Conservation (phyloP, 2,113 vertebrate genomes). For the Peromyscus leucopus region DNA sequence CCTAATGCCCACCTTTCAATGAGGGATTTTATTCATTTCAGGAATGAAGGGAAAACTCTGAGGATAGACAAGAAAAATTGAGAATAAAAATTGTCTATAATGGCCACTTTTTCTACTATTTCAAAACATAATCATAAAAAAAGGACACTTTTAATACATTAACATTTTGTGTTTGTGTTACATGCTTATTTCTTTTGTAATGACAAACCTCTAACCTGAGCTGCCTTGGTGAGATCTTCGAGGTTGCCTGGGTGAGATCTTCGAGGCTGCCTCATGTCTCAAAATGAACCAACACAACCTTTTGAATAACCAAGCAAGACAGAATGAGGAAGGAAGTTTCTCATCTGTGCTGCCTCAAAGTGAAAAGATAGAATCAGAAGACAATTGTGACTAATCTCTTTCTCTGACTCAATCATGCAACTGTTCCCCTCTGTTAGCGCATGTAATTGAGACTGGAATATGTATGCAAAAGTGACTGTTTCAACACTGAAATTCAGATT, state of each 20-base stretch:
- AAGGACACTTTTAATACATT: not conserved
- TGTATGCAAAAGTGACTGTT: slow-evolving; percentile 60
- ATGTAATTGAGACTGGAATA: slow-evolving; percentile 69
- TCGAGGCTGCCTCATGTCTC: not conserved
- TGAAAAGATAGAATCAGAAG: slow-evolving; percentile 57
- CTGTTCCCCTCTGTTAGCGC: slow-evolving; percentile 73
- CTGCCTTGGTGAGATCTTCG: not conserved
- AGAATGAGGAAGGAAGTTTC: not conserved
- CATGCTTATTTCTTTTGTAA: not conserved
- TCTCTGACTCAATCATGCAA: slow-evolving; percentile 64
- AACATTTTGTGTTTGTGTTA: not conserved
- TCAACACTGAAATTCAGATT: slow-evolving; percentile 62
- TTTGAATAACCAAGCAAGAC: not conserved
- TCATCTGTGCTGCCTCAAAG: slow-evolving; percentile 2
- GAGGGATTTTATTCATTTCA: not conserved
- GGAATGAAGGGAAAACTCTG: not conserved
- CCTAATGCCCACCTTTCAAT: not conserved
- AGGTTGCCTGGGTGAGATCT: not conserved
- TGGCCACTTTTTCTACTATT: not conserved
- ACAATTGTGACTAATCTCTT: slow-evolving; percentile 71
- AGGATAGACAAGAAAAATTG: not conserved
- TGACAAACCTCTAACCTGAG: not conserved
- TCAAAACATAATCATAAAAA: not conserved
- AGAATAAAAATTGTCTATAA: not conserved
- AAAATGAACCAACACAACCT: not conserved